Base-by-base conservation (phyloP, 2,113 vertebrate genomes). In the Martes martes region DNA sequence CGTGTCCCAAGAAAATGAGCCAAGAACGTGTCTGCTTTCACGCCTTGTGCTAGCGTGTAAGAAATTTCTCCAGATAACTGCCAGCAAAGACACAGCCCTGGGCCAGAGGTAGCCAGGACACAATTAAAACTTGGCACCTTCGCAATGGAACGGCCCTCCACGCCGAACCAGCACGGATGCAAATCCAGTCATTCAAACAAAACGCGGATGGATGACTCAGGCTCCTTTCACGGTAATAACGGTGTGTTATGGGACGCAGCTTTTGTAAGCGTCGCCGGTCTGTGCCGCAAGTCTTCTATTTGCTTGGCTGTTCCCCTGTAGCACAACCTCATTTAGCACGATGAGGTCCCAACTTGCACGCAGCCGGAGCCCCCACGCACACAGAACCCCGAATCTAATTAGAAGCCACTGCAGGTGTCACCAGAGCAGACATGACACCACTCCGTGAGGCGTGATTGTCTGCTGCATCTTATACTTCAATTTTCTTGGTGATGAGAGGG, bases 341-440 rank as follows among this genome's bases (percentile, higher is more conserved):
- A 84, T 90, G 93, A 90, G 82, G 96, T 96, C 98, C 93, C 92
- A 71, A 47, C 93, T 89, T 65, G 65, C 71, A 31, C 93, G 95
- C 83, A 92, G 90, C 65, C 13, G 67, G 84, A 91, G 82, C 7
- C 28, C 83, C 2, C 86, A 42, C 67, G 42, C 87, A 11, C 39
- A 83, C 69, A 89, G 95, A 97, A 67, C 74, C 79, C 59, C 26
- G n/a, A 80, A 74, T 92, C 83, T 95, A 94, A 90, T 92, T 82
- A 93, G 85, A 61, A 83, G 50, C 59, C 90, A 50, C 19, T 11
- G 45, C 21, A 61, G 33, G 92, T 39, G 9, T 33, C 13, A 7
- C 93, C 47, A 47, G 94, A 93, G 55, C 11, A 16, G 93, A 79
- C 36, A 11, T 8, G 79, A 57, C 89, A 65, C 47, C 33, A 5